These are phyloP conservation scores for Chironomus tentans DNA, from an alignment of 2,888 invertebrate species.

Conservation along the genomic window DNA sequence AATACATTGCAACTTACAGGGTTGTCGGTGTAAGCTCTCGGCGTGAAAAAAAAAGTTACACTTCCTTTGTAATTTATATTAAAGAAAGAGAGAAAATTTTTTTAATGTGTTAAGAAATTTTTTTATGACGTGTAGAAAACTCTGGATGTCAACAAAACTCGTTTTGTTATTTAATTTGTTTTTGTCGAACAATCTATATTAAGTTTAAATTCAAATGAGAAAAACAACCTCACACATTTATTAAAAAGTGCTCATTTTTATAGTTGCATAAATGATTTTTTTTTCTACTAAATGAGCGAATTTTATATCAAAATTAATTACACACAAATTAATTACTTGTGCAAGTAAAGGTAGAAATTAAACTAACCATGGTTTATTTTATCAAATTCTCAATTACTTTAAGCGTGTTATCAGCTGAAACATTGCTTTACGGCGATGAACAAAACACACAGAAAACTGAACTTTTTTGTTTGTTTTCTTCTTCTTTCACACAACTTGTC, in stretches of 20 bases:
- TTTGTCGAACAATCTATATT: not conserved
- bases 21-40: not conserved
- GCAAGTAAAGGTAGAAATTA: not conserved
- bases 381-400: not conserved
- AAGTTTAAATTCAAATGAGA: not conserved
- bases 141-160: not conserved
- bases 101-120: not conserved
- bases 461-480: not conserved
- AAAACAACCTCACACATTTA: not conserved
- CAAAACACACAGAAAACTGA: not conserved
- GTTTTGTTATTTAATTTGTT: not conserved
- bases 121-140: not conserved
- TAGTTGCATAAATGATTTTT: not conserved
- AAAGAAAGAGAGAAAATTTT: not conserved
- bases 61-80: not conserved
- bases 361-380: not conserved
- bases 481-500: not conserved
- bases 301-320: not conserved
- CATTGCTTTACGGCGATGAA: not conserved
- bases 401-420: not conserved
- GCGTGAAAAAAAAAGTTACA: not conserved
- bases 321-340: not conserved
- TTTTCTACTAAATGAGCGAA: not conserved
- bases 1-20: not conserved
- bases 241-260: not conserved